phyloP scores from a whole-genome alignment of 1,140 invertebrate genomes.

The Eriocheir sinensis region DNA sequence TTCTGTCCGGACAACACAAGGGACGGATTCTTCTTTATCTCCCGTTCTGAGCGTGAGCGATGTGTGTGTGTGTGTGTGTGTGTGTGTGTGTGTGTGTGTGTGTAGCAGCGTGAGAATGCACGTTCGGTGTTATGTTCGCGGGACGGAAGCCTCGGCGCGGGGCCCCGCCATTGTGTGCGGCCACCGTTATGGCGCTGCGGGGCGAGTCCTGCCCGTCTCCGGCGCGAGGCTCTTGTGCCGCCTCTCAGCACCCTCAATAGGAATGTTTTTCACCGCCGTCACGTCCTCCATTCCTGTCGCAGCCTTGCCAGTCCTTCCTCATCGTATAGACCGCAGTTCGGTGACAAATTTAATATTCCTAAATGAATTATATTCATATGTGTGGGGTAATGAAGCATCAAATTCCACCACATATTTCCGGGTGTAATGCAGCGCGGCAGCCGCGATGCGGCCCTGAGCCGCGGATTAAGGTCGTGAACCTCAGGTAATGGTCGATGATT shows the following conservation, averaged over 20 bases:
- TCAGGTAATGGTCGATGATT: slow-evolving; percentile 59
- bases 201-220: neutral
- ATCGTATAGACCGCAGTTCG: neutral
- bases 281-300: neutral
- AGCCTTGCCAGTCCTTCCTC: neutral
- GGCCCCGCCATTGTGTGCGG: neutral
- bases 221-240: neutral
- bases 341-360: neutral
- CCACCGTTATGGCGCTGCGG: neutral
- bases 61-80: slow-evolving; percentile 36
- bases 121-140: slow-evolving; percentile 34
- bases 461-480: slow-evolving; percentile 53
- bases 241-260: slow-evolving; percentile 9
- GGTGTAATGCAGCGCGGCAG: neutral
- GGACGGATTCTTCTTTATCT: neutral
- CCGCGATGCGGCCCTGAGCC: slow-evolving; percentile 25
- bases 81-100: slow-evolving; percentile 49
- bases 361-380: neutral
- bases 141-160: slow-evolving; percentile 8
- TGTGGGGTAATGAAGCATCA: neutral
- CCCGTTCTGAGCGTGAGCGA: slow-evolving; percentile 5
- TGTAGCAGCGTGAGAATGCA: slow-evolving; percentile 38
- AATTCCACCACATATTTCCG: neutral
- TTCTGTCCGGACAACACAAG: neutral
- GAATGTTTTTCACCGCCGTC: neutral